A percentile compares a stretch with the other conserved stretches of the same genome.
Evolutionary conservation across 2,888 invertebrate genomes (phyloP).

Genomic region (Osmoderma eremita): DNA sequence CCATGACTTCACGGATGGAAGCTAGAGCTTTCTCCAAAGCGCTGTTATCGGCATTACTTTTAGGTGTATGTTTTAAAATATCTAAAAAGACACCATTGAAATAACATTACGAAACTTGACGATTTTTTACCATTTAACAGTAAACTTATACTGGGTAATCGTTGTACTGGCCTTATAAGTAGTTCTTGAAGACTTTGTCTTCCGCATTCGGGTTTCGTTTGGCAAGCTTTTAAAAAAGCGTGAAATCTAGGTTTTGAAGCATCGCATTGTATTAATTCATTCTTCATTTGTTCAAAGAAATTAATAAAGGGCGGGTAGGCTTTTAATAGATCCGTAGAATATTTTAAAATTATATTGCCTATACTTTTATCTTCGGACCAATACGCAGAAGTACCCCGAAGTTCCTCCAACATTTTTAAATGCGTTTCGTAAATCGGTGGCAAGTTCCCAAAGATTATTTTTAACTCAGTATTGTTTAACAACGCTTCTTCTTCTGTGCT

Average conservation of each 20-base stretch:
- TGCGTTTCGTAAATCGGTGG: constrained; percentile 95
- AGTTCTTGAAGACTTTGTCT: constrained; percentile 95
- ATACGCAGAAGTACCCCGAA: constrained; percentile 73
- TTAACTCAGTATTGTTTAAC: constrained; percentile 90
- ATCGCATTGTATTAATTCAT: constrained; percentile 91
- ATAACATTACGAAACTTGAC: not conserved
- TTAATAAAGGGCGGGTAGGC: constrained; percentile 98
- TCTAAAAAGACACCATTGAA: constrained; percentile 67
- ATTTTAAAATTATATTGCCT: constrained; percentile 88
- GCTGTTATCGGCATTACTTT: constrained; percentile 86
- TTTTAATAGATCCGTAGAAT: constrained; percentile 87
- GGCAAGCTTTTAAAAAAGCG: constrained; percentile 96
- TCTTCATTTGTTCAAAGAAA: constrained; percentile 97
- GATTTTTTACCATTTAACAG: constrained; percentile 81
- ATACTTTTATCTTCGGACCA: constrained; percentile 83
- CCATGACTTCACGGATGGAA: constrained; percentile 92
- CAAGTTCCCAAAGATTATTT: constrained; percentile 95
- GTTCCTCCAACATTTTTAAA: constrained; percentile 77
- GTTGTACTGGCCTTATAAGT: constrained; percentile 96
- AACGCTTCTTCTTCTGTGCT: constrained; percentile 83
- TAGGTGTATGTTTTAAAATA: constrained; percentile 90
- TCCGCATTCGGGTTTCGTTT: constrained; percentile 94
- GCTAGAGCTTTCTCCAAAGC: constrained; percentile 87
- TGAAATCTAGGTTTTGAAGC: constrained; percentile 95
- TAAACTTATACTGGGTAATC: constrained; percentile 95